phyloP scores from a whole-genome alignment of 1,140 invertebrate genomes.

The Artemia franciscana region DNA sequence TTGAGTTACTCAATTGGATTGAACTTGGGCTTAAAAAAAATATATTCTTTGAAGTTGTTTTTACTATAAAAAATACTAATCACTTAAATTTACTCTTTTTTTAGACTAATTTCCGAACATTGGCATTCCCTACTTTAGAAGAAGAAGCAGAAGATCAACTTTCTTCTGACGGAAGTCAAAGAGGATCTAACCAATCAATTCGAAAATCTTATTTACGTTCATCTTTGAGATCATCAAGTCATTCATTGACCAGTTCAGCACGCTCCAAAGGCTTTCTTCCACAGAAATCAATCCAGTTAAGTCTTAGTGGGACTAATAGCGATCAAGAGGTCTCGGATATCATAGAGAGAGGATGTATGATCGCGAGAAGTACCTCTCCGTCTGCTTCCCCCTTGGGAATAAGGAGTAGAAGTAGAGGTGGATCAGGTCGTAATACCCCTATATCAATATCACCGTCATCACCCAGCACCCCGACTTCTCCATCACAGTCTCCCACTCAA shows the following conservation, averaged over 20 bases:
- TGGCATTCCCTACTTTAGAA: not conserved
- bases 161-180: not conserved
- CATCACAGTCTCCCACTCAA: constrained; percentile 13
- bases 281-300: not conserved
- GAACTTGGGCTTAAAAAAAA: no score
- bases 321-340: constrained; percentile 10
- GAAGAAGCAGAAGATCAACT: constrained; percentile 1
- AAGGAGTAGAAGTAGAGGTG: constrained; percentile 6
- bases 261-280: constrained; percentile 4
- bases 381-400: constrained; percentile 14
- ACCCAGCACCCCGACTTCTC: constrained; percentile 14
- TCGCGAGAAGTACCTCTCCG: constrained; percentile 14
- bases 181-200: not conserved
- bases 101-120: not conserved
- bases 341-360: constrained; percentile 9
- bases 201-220: not conserved
- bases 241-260: constrained; percentile 7
- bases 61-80: no score
- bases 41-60: no score
- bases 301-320: constrained; percentile 2
- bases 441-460: constrained; percentile 11
- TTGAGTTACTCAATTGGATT: no score
- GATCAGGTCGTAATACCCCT: constrained; percentile 10
- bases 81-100: no score
- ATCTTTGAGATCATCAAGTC: constrained; percentile 1